phyloP scores from a whole-genome alignment of 2,888 invertebrate species.

The Drosophila atripex region DNA sequence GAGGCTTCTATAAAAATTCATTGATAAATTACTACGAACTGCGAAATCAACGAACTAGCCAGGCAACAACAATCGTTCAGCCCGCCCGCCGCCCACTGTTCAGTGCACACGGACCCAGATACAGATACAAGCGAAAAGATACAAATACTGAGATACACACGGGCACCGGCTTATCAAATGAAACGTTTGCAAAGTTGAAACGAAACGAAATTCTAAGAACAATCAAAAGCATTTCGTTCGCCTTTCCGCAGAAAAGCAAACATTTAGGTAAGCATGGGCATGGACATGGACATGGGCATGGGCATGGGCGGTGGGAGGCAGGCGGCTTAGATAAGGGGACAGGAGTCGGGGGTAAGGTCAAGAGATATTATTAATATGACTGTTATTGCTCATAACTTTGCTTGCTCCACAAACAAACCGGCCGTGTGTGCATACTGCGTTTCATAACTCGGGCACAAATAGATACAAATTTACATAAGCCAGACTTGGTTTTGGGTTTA shows the following conservation, averaged over 20 bases:
- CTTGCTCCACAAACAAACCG: constrained; percentile 3
- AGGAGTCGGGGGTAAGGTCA: constrained; percentile 33
- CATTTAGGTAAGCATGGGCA: constrained; percentile 51
- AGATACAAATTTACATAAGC: constrained; percentile 30
- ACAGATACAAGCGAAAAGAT: neutral
- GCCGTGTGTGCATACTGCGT: neutral
- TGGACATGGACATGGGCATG: too few relatives aligned
- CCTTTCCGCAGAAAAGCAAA: constrained; percentile 70
- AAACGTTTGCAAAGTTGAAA: constrained; percentile 64
- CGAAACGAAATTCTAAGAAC: constrained; percentile 67
- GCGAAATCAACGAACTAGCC: constrained; percentile 27
- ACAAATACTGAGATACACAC: constrained; percentile 5
- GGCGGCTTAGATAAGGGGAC: constrained; percentile 25
- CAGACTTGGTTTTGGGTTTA: constrained; percentile 26
- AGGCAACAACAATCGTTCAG: constrained; percentile 1
- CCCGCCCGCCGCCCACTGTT: constrained; percentile 13
- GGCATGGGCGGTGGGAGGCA: neutral
- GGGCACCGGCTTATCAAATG: constrained; percentile 32
- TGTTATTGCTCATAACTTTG: constrained; percentile 23
- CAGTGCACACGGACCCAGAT: too few relatives aligned
- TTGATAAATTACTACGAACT: constrained; percentile 70
- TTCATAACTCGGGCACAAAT: constrained; percentile 26
- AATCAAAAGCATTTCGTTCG: constrained; percentile 73
- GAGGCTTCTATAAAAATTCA: constrained; percentile 54
- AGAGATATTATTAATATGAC: constrained; percentile 15